A percentile compares a stretch with the other conserved stretches of the same genome.
Conservation (phyloP, 2,797 vertebrate genomes). For the Hapalemur alaotrensis region DNA sequence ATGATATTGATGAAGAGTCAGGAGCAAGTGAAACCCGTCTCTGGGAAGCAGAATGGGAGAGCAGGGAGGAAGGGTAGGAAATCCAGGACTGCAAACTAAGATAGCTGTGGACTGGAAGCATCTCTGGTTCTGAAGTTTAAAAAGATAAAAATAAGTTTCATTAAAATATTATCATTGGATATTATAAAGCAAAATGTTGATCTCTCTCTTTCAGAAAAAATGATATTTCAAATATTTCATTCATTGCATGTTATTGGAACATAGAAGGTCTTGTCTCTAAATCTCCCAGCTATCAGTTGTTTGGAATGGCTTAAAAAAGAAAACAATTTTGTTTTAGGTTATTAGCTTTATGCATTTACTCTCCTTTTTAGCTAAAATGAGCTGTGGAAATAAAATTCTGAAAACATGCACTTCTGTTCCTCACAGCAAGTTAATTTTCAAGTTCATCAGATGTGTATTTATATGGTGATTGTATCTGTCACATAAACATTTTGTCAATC, state of each 20-base stretch:
- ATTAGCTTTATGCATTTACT: not conserved
- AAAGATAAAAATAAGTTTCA: not conserved
- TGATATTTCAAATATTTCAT: not conserved
- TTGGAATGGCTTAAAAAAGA: not conserved
- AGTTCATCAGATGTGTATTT: slow-evolving; percentile 67
- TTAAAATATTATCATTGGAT: not conserved
- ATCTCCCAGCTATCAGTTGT: not conserved
- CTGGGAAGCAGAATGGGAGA: not conserved
- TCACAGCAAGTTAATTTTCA: slow-evolving; percentile 52
- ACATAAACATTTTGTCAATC: slow-evolving; percentile 72
- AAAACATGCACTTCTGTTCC: slow-evolving; percentile 23
- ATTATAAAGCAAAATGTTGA: not conserved
- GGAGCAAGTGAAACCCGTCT: not conserved
- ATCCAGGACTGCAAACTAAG: not conserved
- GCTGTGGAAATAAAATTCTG: not conserved
- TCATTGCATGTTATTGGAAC: not conserved
- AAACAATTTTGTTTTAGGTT: not conserved
- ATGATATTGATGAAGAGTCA: not conserved
- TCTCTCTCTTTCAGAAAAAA: not conserved
- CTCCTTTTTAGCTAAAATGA: not conserved
- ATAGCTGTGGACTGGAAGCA: too few relatives aligned
- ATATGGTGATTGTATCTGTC: slow-evolving; percentile 49
- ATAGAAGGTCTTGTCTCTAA: rapidly evolving
- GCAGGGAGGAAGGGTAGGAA: not conserved
- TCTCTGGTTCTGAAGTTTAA: not conserved